phyloP scores from a whole-genome alignment of 2,888 invertebrate species.

The Chaetoderma sp. region DNA sequence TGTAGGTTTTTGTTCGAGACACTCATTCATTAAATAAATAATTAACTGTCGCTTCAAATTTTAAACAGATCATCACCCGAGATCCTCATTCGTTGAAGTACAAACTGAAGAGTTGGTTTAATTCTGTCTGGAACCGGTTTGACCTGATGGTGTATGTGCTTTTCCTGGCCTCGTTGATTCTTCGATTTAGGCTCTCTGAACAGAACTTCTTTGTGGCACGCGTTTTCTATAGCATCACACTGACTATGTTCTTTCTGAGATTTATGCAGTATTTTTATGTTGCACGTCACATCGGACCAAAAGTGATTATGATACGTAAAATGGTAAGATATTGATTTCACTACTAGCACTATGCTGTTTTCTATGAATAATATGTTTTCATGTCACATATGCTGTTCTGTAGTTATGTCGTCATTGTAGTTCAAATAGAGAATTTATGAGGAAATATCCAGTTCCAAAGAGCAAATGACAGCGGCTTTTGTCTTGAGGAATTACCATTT shows the following conservation, averaged over 20 bases:
- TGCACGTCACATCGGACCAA: conserved; percentile 66
- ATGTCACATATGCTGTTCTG: too few species aligned
- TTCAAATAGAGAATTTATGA: too few species aligned
- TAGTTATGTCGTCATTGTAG: too few species aligned
- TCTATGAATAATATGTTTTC: too few species aligned
- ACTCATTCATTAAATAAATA: too few species aligned
- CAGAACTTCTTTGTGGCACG: conserved; percentile 54
- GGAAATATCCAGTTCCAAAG: too few species aligned
- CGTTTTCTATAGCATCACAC: conserved; percentile 59
- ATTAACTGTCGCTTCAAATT: too few species aligned
- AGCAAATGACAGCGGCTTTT: too few species aligned
- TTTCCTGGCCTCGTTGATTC: conserved; percentile 58
- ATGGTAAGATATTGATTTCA: conserved; percentile 60
- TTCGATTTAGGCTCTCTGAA: conserved; percentile 49
- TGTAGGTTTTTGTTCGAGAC: too few species aligned
- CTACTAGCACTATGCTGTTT: too few species aligned
- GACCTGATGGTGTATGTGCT: conserved; percentile 59
- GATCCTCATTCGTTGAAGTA: conserved; percentile 53
- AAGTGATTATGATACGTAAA: conserved; percentile 68
- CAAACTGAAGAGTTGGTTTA: conserved; percentile 59
- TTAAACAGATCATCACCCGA: conserved; percentile 50
- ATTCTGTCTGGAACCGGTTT: conserved; percentile 64
- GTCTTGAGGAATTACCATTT: too few species aligned
- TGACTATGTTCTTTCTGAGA: conserved; percentile 64
- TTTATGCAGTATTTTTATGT: conserved; percentile 66